Evolutionary conservation across 1,140 invertebrate genomes (phyloP).

Genomic region (Zaprionus ghesquierei): DNA sequence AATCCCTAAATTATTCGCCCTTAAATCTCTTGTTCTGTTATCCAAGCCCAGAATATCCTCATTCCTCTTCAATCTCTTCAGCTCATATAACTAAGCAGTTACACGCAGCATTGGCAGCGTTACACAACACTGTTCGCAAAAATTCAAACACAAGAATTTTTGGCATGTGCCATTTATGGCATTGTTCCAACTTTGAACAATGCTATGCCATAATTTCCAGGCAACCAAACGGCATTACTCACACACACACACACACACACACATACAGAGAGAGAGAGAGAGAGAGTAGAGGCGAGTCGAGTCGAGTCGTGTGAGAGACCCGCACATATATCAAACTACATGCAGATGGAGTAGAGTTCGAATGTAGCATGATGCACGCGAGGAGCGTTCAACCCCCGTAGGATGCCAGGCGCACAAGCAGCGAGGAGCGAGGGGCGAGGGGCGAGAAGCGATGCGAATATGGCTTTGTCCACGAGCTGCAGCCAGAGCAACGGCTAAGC

Average conservation of each 20-base stretch:
- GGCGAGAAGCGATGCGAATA: neutral
- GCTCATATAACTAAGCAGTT: neutral
- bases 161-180: constrained; percentile 80
- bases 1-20: too few relatives aligned
- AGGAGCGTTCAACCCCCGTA: constrained; percentile 30
- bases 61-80: neutral
- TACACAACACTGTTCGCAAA: constrained; percentile 18
- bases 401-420: neutral
- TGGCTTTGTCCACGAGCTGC: constrained; percentile 16
- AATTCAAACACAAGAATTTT: constrained; percentile 58
- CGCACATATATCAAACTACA: constrained; percentile 40
- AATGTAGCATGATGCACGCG: constrained; percentile 46
- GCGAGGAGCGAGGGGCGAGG: neutral
- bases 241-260: neutral
- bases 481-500: constrained; percentile 26
- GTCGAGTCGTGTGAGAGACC: constrained; percentile 1
- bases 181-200: constrained; percentile 73
- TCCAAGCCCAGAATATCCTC: neutral
- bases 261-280: neutral
- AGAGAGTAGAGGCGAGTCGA: too few relatives aligned
- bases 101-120: neutral
- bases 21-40: too few relatives aligned
- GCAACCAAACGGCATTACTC: constrained; percentile 35
- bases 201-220: constrained; percentile 71
- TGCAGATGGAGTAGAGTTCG: constrained; percentile 59